Evolutionary conservation across 2,113 vertebrate genomes (phyloP).

Genomic region (Condylura cristata): DNA sequence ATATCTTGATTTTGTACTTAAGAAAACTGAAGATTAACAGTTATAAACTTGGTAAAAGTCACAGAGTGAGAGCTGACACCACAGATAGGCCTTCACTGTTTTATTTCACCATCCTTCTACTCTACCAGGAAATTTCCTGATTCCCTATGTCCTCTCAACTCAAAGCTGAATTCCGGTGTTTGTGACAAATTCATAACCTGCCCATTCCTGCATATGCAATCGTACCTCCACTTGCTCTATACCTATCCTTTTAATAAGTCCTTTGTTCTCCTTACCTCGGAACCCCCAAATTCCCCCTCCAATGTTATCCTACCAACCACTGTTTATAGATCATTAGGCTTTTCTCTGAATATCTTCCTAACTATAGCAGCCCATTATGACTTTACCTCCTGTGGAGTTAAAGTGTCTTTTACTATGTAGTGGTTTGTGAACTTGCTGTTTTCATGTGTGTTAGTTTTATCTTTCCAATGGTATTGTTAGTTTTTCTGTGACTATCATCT

Average conservation of each 20-base stretch:
- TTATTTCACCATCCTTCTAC: slow-evolving; percentile 5
- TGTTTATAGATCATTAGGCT: background rate
- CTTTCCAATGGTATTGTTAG: slow-evolving; percentile 6
- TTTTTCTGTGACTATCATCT: background rate
- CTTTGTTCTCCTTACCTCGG: background rate
- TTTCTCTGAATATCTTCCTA: background rate
- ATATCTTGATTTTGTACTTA: background rate
- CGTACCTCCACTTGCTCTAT: background rate
- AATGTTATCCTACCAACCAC: background rate
- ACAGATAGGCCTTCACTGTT: background rate
- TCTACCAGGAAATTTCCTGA: background rate
- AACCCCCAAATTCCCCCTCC: background rate
- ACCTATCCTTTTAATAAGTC: background rate
- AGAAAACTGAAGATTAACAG: background rate
- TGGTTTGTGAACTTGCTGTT: background rate
- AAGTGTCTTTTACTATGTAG: background rate
- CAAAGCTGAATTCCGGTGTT: slow-evolving; percentile 1
- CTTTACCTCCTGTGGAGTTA: background rate
- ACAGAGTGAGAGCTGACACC: background rate
- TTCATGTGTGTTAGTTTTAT: background rate
- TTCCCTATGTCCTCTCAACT: background rate
- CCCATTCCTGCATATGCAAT: background rate
- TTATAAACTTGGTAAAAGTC: background rate
- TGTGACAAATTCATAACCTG: background rate
- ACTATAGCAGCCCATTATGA: background rate